Evolutionary conservation across 2,113 vertebrate genomes (phyloP).

Genomic region (Willisornis vidua): DNA sequence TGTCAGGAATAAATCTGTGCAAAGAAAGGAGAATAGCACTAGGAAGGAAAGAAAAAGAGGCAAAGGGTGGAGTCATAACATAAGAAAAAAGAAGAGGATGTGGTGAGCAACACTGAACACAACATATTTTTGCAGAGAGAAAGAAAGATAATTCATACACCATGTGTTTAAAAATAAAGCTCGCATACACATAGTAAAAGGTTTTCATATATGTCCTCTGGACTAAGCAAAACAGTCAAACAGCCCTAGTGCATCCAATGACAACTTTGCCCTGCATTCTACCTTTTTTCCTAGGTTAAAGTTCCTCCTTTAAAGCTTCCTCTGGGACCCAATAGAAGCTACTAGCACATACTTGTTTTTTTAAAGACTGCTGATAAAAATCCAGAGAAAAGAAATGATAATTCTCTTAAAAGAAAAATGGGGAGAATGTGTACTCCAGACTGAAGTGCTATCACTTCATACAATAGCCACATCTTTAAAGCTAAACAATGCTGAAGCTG

Average conservation of each 20-base stretch:
- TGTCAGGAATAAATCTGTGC: neutral
- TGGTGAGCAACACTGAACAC: neutral
- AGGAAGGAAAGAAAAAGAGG: neutral
- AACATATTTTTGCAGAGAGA: neutral
- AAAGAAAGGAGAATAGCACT: neutral
- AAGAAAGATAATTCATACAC: constrained; percentile 18
- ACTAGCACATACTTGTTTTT: neutral
- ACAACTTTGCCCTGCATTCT: constrained; percentile 9
- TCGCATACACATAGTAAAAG: constrained; percentile 25
- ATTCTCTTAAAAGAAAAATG: neutral
- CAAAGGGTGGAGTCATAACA: neutral
- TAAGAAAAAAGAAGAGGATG: neutral
- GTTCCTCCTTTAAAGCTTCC: constrained; percentile 2
- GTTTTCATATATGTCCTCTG: neutral
- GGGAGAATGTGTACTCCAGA: neutral
- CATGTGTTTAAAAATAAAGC: constrained; percentile 23
- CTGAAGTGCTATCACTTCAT: neutral
- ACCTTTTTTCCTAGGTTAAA: constrained; percentile 3
- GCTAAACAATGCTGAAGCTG: neutral
- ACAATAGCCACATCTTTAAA: neutral
- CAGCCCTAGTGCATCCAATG: neutral
- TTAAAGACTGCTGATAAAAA: neutral
- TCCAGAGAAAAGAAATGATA: neutral
- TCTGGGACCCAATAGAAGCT: neutral
- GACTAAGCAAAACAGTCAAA: neutral